These are phyloP conservation scores for Napeogenes inachia DNA, from an alignment of 2,888 invertebrate species.

Conservation along the genomic window DNA sequence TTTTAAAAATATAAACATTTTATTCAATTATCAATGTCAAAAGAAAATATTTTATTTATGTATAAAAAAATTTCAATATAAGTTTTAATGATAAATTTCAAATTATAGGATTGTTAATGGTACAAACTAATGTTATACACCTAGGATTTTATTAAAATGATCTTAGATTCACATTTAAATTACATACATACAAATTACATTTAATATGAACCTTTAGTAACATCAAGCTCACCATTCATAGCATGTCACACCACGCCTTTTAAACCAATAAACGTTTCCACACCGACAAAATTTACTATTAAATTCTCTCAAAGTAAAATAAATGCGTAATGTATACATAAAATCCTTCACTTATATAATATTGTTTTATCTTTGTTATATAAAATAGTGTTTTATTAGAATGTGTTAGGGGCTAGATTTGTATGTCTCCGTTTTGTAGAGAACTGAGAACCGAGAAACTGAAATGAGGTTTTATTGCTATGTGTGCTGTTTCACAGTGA, in stretches of 20 bases:
- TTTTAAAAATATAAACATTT: too few species aligned
- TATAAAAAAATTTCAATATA: too few species aligned
- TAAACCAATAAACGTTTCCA: neutral
- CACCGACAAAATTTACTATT: constrained; percentile 30
- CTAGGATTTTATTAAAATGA: too few species aligned
- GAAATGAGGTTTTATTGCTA: constrained; percentile 28
- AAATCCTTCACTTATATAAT: constrained; percentile 9
- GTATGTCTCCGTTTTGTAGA: neutral
- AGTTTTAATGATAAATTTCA: too few species aligned
- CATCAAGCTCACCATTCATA: neutral
- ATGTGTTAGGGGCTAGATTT: constrained; percentile 15
- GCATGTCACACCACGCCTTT: neutral
- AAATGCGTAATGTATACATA: constrained; percentile 7
- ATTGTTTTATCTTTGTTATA: neutral
- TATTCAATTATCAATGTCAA: too few species aligned
- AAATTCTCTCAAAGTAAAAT: constrained; percentile 17
- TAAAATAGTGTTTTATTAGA: constrained; percentile 10
- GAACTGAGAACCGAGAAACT: constrained; percentile 12
- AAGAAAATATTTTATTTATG: too few species aligned
- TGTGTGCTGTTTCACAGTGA: constrained; percentile 32
- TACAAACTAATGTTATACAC: too few species aligned
- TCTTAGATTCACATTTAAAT: too few species aligned
- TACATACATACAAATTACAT: neutral
- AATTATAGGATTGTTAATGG: too few species aligned
- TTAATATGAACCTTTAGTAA: neutral